Conservation (phyloP, 1,140 invertebrate species). For the Chrysomallon squamiferum region DNA sequence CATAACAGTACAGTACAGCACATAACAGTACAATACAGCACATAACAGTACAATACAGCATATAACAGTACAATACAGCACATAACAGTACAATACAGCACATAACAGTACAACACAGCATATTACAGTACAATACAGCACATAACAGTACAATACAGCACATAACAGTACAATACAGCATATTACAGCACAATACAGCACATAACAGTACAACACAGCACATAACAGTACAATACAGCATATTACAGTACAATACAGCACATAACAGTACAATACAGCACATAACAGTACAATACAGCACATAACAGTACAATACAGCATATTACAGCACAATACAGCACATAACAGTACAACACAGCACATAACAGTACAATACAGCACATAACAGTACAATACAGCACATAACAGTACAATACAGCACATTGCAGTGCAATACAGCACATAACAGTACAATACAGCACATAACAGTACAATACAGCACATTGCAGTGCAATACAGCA, state of each 20-base stretch:
- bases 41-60: background rate
- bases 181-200: background rate
- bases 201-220: background rate
- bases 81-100: background rate
- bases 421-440: background rate
- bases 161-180: background rate
- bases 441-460: background rate
- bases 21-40: background rate
- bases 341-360: background rate
- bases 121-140: background rate
- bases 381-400: background rate
- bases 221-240: background rate
- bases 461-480: background rate
- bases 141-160: background rate
- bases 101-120: background rate
- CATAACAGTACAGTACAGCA: background rate
- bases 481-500: background rate
- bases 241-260: background rate
- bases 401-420: background rate
- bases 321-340: background rate
- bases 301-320: background rate
- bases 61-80: background rate
- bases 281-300: background rate
- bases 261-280: background rate
- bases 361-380: background rate